phyloP scores from a whole-genome alignment of 2,113 vertebrate species.

The Pseudonaja textilis region DNA sequence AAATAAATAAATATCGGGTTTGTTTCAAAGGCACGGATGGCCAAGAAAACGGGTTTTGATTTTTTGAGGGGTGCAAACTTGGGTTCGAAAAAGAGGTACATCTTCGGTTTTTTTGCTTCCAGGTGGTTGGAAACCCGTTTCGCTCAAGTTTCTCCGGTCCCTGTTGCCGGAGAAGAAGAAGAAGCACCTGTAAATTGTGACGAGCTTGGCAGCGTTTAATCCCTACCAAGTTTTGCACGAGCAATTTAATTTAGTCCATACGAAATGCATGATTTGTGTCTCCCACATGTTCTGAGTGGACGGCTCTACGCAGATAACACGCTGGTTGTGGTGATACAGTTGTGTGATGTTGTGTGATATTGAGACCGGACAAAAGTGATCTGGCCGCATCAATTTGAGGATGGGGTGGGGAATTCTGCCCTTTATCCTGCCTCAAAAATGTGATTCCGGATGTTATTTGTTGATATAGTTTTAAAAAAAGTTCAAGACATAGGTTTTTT shows the following conservation, averaged over 20 bases:
- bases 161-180: slow-evolving; percentile 41
- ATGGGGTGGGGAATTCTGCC: slow-evolving; percentile 7
- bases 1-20: too few species aligned
- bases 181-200: slow-evolving; percentile 46
- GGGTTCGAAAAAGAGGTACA: slow-evolving; percentile 29
- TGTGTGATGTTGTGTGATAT: slow-evolving; percentile 41
- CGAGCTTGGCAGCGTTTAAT: slow-evolving; percentile 60
- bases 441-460: slow-evolving; percentile 26
- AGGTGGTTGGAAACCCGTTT: slow-evolving; percentile 9
- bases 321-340: slow-evolving; percentile 52
- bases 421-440: slow-evolving; percentile 6
- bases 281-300: slow-evolving; percentile 60
- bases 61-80: not conserved
- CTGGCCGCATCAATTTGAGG: slow-evolving; percentile 37
- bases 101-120: slow-evolving; percentile 33
- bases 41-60: not conserved
- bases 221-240: slow-evolving; percentile 47
- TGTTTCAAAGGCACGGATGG: not conserved
- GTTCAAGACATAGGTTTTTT: not conserved
- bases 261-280: slow-evolving; percentile 62
- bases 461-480: slow-evolving; percentile 19
- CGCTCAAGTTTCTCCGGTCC: slow-evolving; percentile 49
- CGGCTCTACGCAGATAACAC: slow-evolving; percentile 60
- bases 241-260: slow-evolving; percentile 49
- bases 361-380: slow-evolving; percentile 57